Evolutionary conservation across 2,113 vertebrate genomes (phyloP).

Genomic region (Illadopsis cleaveri): DNA sequence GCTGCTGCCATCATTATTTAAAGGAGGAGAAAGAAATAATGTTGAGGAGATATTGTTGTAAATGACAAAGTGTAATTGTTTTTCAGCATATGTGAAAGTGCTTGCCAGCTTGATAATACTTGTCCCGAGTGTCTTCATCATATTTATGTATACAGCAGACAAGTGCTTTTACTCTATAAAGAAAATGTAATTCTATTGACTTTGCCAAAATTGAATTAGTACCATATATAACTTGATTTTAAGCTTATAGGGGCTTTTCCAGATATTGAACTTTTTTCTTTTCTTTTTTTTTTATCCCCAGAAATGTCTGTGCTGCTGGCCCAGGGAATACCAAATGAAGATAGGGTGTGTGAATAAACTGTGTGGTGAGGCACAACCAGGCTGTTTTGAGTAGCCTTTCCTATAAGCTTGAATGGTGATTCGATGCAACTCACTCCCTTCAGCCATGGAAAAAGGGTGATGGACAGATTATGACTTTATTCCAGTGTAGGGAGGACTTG

Average conservation of each 20-base stretch:
- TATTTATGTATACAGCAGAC: slow-evolving; percentile 34
- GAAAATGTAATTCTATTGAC: slow-evolving; percentile 15
- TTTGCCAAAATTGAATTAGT: slow-evolving; percentile 22
- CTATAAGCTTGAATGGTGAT: neutral
- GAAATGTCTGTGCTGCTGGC: neutral
- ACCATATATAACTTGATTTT: neutral
- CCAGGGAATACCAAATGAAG: neutral
- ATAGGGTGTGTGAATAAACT: neutral
- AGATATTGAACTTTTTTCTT: neutral
- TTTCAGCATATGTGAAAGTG: slow-evolving; percentile 38
- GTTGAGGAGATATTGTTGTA: neutral
- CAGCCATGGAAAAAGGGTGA: neutral
- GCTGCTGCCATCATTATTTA: neutral
- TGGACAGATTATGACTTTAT: neutral
- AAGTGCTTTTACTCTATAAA: neutral
- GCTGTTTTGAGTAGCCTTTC: neutral
- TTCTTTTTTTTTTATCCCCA: neutral
- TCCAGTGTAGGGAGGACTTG: neutral
- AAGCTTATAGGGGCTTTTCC: slow-evolving; percentile 15
- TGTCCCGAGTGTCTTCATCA: neutral
- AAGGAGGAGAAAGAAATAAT: neutral
- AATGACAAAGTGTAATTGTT: neutral
- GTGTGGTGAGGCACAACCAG: neutral
- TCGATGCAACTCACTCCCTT: neutral
- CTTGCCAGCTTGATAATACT: slow-evolving; percentile 46